Conservation (phyloP, 2,888 invertebrate genomes). For the Ormyrus rosae region DNA sequence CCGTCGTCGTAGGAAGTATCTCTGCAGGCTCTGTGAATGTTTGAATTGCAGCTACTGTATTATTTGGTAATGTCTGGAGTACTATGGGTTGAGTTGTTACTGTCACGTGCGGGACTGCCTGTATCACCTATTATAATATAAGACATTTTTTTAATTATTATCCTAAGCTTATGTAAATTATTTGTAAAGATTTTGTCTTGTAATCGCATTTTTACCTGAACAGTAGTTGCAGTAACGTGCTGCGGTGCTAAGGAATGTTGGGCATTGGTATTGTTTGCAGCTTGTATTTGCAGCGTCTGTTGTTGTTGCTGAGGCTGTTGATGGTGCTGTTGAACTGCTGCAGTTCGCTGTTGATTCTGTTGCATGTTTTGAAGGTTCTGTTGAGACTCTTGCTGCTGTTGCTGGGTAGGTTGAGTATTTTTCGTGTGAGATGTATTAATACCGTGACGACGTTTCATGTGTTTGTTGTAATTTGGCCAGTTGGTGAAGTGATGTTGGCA, state of each 20-base stretch:
- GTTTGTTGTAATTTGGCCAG: conserved; percentile 90
- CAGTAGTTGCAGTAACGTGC: conserved; percentile 52
- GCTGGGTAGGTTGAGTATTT: conserved; percentile 66
- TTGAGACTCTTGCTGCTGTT: conserved; percentile 61
- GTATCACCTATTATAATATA: conserved; percentile 64
- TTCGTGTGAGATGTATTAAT: conserved; percentile 78
- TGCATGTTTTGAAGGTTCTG: conserved; percentile 36
- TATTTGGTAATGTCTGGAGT: conserved; percentile 67
- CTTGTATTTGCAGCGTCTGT: conserved; percentile 29
- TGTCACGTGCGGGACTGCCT: conserved; percentile 66
- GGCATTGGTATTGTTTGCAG: conserved; percentile 7
- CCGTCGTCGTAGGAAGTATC: conserved; percentile 49
- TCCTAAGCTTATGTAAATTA: neutral
- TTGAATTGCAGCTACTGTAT: conserved; percentile 65
- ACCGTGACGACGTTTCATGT: conserved; percentile 86
- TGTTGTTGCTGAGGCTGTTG: conserved; percentile 59
- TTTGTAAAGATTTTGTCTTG: conserved; percentile 2
- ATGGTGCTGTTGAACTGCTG: conserved; percentile 36
- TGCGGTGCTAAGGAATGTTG: conserved; percentile 58
- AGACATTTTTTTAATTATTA: neutral
- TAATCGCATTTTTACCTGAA: conserved; percentile 53
- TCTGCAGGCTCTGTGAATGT: conserved; percentile 66
- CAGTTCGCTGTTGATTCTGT: neutral
- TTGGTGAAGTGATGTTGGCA: conserved; percentile 87
- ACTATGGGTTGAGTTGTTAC: conserved; percentile 69